These are phyloP conservation scores for Cheilosia vernalis DNA, from an alignment of 2,888 invertebrate species.

Conservation along the genomic window DNA sequence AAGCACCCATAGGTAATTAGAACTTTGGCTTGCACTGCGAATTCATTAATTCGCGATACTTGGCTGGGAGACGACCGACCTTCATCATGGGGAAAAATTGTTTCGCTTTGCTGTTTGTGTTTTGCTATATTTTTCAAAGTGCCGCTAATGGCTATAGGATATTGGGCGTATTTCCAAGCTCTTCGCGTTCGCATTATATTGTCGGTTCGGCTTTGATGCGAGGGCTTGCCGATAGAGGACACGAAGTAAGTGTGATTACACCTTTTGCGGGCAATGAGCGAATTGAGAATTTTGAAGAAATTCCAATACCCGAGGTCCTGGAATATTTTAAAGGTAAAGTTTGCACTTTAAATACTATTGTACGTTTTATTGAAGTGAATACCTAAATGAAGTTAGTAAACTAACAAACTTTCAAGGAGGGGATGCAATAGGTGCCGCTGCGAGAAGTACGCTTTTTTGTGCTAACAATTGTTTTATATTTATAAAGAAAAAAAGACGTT, in stretches of 20 bases:
- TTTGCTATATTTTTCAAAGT: background rate
- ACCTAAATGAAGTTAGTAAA: too few relatives aligned
- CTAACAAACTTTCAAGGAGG: too few relatives aligned
- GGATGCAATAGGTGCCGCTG: too few relatives aligned
- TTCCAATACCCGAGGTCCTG: slow-evolving; percentile 37
- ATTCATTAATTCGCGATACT: slow-evolving; percentile 18
- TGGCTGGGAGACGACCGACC: background rate
- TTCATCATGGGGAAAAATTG: slow-evolving; percentile 21
- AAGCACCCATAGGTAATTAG: background rate
- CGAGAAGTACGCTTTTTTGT: too few relatives aligned
- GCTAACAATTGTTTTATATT: too few relatives aligned
- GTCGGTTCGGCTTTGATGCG: slow-evolving; percentile 38
- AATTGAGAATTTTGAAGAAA: slow-evolving; percentile 39
- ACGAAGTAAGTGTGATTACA: slow-evolving; percentile 49
- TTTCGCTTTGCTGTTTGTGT: slow-evolving; percentile 1
- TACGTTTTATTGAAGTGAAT: too few relatives aligned
- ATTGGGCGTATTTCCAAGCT: slow-evolving; percentile 50
- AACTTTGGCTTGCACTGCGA: background rate
- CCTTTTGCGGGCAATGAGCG: slow-evolving; percentile 22
- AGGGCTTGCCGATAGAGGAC: slow-evolving; percentile 41
- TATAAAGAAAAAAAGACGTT: too few relatives aligned
- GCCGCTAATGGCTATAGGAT: slow-evolving; percentile 29
- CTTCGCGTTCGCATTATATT: slow-evolving; percentile 30
- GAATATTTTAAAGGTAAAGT: slow-evolving; percentile 42
- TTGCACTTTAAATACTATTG: too few relatives aligned